phyloP scores from a whole-genome alignment of 2,888 invertebrate species.

The Epicampocera succincta region DNA sequence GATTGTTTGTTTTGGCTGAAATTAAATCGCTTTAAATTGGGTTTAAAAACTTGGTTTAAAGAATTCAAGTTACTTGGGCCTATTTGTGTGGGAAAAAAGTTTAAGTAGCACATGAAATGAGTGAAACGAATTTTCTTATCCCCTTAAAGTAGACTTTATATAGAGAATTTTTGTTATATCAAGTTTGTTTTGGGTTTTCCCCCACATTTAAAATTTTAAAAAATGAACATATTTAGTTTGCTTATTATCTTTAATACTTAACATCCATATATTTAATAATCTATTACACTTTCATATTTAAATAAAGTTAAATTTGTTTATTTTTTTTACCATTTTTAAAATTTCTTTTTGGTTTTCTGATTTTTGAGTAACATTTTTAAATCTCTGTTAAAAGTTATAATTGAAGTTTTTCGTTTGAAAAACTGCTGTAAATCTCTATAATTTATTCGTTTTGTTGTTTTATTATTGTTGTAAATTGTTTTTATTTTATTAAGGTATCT shows the following conservation, averaged over 20 bases:
- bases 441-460: slow-evolving; percentile 32
- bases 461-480: slow-evolving; percentile 43
- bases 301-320: slow-evolving; percentile 39
- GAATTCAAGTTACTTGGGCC: too few relatives aligned
- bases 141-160: neutral
- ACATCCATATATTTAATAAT: slow-evolving; percentile 63
- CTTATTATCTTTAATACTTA: slow-evolving; percentile 50
- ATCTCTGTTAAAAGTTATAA: slow-evolving; percentile 52
- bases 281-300: slow-evolving; percentile 30
- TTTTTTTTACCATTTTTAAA: neutral
- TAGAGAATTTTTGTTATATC: slow-evolving; percentile 10
- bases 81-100: too few relatives aligned
- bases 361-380: slow-evolving; percentile 63
- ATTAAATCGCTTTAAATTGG: too few relatives aligned
- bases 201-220: neutral
- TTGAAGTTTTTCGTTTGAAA: slow-evolving; percentile 29
- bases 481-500: slow-evolving; percentile 67
- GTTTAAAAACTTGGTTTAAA: too few relatives aligned
- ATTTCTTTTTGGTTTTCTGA: slow-evolving; percentile 20
- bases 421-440: slow-evolving; percentile 34
- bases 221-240: neutral
- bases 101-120: too few relatives aligned
- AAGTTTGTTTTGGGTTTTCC: neutral
- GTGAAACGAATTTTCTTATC: too few relatives aligned
- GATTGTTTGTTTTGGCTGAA: too few relatives aligned